phyloP scores from a whole-genome alignment of 2,888 invertebrate species.

The Lithosia quadra region DNA sequence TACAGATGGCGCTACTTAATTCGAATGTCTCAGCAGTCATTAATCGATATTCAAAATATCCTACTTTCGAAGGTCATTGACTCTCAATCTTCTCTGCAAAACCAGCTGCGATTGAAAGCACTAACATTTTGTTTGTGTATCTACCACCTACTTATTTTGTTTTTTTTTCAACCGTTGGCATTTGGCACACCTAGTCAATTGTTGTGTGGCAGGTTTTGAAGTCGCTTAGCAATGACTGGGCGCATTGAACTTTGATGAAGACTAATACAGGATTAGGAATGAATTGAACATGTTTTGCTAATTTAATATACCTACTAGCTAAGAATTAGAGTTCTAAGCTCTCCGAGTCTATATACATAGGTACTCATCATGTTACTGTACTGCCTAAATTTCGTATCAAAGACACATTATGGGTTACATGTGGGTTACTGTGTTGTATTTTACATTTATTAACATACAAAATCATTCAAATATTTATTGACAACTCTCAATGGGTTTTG shows the following conservation, averaged over 20 bases:
- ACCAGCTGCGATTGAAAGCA: background rate
- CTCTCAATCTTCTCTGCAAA: background rate
- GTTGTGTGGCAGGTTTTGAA: slow-evolving; percentile 18
- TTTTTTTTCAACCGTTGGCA: background rate
- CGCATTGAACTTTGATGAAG: slow-evolving; percentile 11
- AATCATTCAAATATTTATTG: too few species aligned
- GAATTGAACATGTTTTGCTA: background rate
- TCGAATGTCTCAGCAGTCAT: too few species aligned
- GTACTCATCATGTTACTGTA: too few species aligned
- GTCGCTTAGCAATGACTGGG: background rate
- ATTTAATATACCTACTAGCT: background rate
- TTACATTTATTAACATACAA: too few species aligned
- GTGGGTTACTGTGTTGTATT: too few species aligned
- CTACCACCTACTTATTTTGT: background rate
- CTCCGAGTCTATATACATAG: too few species aligned
- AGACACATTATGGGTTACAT: too few species aligned
- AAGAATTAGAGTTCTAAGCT: background rate
- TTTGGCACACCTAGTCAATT: background rate
- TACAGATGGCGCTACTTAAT: too few species aligned
- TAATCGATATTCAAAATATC: too few species aligned
- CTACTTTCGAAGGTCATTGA: background rate
- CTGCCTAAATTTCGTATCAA: background rate
- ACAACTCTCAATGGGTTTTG: background rate
- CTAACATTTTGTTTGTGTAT: background rate
- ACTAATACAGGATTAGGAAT: background rate